Evolutionary conservation across 2,888 invertebrate species (phyloP), one percentile per base, ranked within the genome.

Genomic region (Therioaphis trifolii): DNA sequence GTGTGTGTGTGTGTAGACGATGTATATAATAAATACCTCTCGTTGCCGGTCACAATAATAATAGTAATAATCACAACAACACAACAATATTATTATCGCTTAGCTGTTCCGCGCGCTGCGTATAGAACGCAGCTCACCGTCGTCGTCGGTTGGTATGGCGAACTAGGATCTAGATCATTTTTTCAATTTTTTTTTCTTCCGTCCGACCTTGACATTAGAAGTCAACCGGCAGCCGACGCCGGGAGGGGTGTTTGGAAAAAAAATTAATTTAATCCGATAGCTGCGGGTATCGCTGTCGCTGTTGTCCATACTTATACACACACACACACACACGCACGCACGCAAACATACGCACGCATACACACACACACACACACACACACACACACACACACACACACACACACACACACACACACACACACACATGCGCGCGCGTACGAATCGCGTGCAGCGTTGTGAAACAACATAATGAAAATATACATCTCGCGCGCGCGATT

Each of bases 201-300:
- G 18, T 71, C 71, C n/a, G 71, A 27, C 71, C 71, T 71, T 71
- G 71, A 71, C 71, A 71, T 71, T 71, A 49, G 49, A 71, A 27
- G 12, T 18, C 71, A 24, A 40, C n/a, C 68, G 68, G 21, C n/a
- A 21, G 21, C 68, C 40, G 40, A 24, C 21, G 40, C n/a, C 68
- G 71, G 49, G 46, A 71, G 49, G 49, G 71, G 71, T 49, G 71
- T 71, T 71, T n/a, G 27, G 71, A 71, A 71, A 21, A 58, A 40
- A 68, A 71, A 71, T 69, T 43, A 69, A 69, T 69, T 43, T 24
- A 69, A 43, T 69, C 40, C 21, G 21, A 43, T 43, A 21, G 24
- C n/a, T 15, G 40, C 14, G 43, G 40, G 43, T 69, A 43, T 40
- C n/a, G 29, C n/a, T n/a, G n/a, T n/a, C n/a, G n/a, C n/a, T n/a